Conservation (phyloP, 2,113 vertebrate species). For the Gobio gobio region DNA sequence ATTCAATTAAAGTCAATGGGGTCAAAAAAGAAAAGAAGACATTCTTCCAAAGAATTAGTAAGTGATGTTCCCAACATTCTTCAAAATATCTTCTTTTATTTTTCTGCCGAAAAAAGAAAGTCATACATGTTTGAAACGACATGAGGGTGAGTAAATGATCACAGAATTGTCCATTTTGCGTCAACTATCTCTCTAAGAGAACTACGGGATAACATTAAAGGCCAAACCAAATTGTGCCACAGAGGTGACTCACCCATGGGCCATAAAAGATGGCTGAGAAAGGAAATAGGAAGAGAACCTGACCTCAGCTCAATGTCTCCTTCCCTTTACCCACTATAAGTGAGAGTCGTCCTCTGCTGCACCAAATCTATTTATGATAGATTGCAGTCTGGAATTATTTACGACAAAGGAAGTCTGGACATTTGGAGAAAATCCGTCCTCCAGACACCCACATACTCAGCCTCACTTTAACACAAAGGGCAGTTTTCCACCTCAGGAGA, state of each 20-base stretch:
- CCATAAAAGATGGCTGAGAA: slow-evolving; percentile 32
- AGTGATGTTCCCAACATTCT: neutral
- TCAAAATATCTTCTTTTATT: neutral
- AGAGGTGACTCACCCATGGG: slow-evolving; percentile 44
- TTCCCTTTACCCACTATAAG: slow-evolving; percentile 36
- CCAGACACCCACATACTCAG: slow-evolving; percentile 24
- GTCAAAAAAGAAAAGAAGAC: neutral
- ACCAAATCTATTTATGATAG: slow-evolving; percentile 47
- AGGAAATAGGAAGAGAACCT: slow-evolving; percentile 29
- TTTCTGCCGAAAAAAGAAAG: neutral
- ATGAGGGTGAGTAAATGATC: neutral
- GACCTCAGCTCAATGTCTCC: slow-evolving; percentile 46
- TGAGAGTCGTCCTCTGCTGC: slow-evolving; percentile 37
- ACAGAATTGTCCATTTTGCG: neutral
- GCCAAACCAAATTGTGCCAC: slow-evolving; percentile 36
- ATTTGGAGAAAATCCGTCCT: slow-evolving; percentile 22
- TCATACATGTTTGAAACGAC: neutral
- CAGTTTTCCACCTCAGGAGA: slow-evolving; percentile 26
- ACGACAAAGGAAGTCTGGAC: slow-evolving; percentile 25
- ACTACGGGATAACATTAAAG: neutral
- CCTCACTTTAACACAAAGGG: slow-evolving; percentile 17
- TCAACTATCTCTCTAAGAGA: neutral
- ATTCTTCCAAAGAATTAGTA: neutral
- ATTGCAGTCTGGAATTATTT: slow-evolving; percentile 32
- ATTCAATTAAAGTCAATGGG: neutral